Evolutionary conservation across 2,888 invertebrate species (phyloP), one percentile per base, ranked within the genome.

Genomic region (Torymus tubicola): DNA sequence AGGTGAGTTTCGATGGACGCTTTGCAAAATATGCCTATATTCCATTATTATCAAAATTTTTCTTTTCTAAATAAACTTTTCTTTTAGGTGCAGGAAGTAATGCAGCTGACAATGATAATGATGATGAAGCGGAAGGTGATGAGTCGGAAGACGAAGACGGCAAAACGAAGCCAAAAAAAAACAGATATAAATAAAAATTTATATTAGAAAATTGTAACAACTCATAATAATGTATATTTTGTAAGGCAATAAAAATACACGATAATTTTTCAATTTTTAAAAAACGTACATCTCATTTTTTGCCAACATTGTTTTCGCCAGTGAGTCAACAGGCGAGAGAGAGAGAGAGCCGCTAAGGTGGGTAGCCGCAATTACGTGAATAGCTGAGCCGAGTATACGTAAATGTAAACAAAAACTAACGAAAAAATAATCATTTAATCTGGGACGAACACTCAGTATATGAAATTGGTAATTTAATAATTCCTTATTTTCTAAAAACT

Each of bases 161-260:
- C 13, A 82, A 82, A 81, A 76, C 82, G 83, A 86, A 86, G 78
- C 83, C 86, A 64, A 88, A 89, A 85, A 89, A 87, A 85, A 87
- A 85, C 84, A 88, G 87, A 86, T 81, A 53, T 14, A 72, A 72
- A 64, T 73, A 64, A 78, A 21, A 21, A 55, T 18, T 75, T 42
- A 42, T 42, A 42, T 42, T 1, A 42, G 42, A 42, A 21, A 52
- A 21, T 50, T 14, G 10, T 52, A 31, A n/a, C 11, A 11, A 18
- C 5, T 31, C 68, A 53, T 50, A 16, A 64, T 16, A 60, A 31
- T 70, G 65, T 72, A 63, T 57, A 60, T 68, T 71, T 72, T 81
- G 55, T 14, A 18, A 42, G 53, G 3, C 18, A 52, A 31, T 16
- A 65, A 79, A 65, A 79, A 75, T 80, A 75, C 74, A 75, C 5